Base-by-base conservation (phyloP, 2,888 invertebrate species). In the Ormyrus pomaceus region DNA sequence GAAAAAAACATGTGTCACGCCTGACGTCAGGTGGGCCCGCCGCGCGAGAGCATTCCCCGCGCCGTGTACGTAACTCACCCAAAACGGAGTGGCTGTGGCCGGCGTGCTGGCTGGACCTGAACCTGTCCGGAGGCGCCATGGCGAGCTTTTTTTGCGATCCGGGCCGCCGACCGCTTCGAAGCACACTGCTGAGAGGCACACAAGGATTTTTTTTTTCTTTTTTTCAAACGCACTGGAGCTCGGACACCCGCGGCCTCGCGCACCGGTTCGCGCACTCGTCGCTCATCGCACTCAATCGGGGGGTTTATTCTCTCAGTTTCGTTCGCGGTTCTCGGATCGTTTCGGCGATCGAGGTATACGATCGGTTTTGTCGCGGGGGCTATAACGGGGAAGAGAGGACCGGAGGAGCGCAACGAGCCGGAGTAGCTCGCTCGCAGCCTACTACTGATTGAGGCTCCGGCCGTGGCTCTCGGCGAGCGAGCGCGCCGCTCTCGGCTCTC, bases 51-150 rank as follows among this genome's bases (percentile, higher is more conserved):
- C 10, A 66, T 51, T 19, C 46, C 9, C 9, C 61, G 59, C 2
- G 72, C 1, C 19, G 19, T 19, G 19, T 2, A 2, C 1, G 19
- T 19, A 80, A 91, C 91, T 91, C 89, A 92, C 92, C 91, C 84
- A 92, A 88, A 82, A 91, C 91, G 79, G 91, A 91, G 85, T 91
- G 89, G 87, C 91, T 91, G 82, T 90, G 88, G 65, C 91, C 91
- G 77, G 90, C 91, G 45, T 64, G 69, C 8, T 53, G 59, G 55
- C 19, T 8, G 84, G 86, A 85, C 84, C 87, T 86, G 84, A 87
- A 86, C 83, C 88, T 87, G 84, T 89, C 88, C 82, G 89, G 89
- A 81, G 89, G 89, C 86, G 89, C 89, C 89, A 89, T 89, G 13
- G 8, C 70, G 59, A 11, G 10, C 48, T 71, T 8, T 48, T 48